Base-by-base conservation (phyloP, 1,140 invertebrate genomes). In the Formica selysi region DNA sequence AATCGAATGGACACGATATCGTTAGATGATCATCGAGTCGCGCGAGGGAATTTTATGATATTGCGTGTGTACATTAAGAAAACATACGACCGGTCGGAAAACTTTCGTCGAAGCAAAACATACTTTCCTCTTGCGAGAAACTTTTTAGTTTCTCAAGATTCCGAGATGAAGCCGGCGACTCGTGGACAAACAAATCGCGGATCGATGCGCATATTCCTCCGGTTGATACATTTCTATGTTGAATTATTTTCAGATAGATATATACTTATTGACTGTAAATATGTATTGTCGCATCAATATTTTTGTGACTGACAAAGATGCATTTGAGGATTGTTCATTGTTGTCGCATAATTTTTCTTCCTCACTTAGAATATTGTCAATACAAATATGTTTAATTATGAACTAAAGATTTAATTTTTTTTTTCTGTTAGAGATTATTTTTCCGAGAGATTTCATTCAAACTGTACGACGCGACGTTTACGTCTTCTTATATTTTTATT, bases 41-140 rank as follows among this genome's bases (percentile, higher is more conserved):
- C n/a, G n/a, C 44, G 29, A 10, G 6, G 38, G 11, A 74, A 83
- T 83, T 74, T 83, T 73, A 71, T 51, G 16, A 19, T 51, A 51
- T 51, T 51, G 13, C n/a, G 41, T 5, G 13, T 10, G 10, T 36
- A 38, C 67, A 61, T 83, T 83, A 83, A 74, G 41, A 83, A 74
- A 83, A 38, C 41, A 44, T 19, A 51, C 13, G 48, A 51, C 4
- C 48, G 38, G 11, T 11, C 38, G 54, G 16, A 22, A 13, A 68
- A 73, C 26, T n/a, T 26, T n/a, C 26, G 41, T 38, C 38, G 36
- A 71, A 44, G 11, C 64, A 16, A 71, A 29, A 26, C 78, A 71
- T 26, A 81, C 51, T 22, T 71, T 73, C 19, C 10, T 38, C n/a
- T 7, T n/a, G n/a, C 29, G 7, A 11, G 0, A 44, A 81, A 81